Evolutionary conservation across 2,113 vertebrate genomes (phyloP), one percentile per base, ranked within the genome.

Genomic region (Clarias macrocephalus): DNA sequence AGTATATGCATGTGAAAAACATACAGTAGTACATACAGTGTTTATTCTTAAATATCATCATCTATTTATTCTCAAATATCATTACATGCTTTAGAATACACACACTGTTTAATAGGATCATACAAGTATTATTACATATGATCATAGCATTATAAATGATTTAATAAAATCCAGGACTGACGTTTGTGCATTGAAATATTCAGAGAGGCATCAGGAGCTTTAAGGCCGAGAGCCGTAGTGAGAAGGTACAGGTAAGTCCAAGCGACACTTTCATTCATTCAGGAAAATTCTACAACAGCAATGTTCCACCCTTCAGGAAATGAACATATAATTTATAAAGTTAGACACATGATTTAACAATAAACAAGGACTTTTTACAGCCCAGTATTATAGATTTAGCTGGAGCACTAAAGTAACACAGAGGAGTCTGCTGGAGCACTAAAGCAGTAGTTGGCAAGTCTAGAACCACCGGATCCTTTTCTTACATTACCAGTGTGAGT

Each of bases 401-500:
- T 25, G 79, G 79, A 37, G 33, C 33, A 81, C 79, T 81, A 81
- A 23, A 23, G 68, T 48, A 52, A 85, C 30, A 68, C 70, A 15
- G 62, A 59, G 65, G 30, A 23, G 93, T 86, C 0, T 19, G 90
- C 48, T 68, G 89, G 88, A 86, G 90, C 95, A 95, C 96, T 91
- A 84, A 86, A 91, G 96, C 96, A 93, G 92, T 98, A 98, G 98
- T 99, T 99, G 98, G 98, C 98, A 99, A 99, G 97, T 99, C 98
- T 99, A 99, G 98, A 99, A 99, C 98, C 98, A 99, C 98, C 97
- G 98, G 98, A 98, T 97, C 97, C 96, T 62, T 75, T 85, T 93
- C 94, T 96, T 97, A 97, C 94, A 95, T 97, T 97, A 99, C 98
- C 98, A 99, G 98, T 99, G 98, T 99, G 98, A 99, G 98, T 99